Evolutionary conservation across 1,140 invertebrate species (phyloP).

Genomic region (Bombus confusus): DNA sequence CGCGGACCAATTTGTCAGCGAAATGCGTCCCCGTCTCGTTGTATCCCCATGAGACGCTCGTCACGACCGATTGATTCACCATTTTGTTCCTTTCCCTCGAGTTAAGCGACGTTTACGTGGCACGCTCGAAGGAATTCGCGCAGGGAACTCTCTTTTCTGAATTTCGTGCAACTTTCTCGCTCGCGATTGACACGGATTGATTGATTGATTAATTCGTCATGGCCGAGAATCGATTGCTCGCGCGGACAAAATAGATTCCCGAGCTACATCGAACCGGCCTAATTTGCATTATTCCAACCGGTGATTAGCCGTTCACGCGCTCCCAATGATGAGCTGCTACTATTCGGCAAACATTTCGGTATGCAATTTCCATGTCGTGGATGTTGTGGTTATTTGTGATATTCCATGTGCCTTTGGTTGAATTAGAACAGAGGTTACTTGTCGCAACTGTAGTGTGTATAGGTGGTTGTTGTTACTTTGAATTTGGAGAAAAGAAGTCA

Average conservation of each 20-base stretch:
- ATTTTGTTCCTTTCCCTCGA: constrained; percentile 4
- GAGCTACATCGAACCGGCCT: neutral
- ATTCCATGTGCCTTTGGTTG: neutral
- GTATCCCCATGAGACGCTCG: constrained; percentile 32
- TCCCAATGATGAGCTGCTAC: neutral
- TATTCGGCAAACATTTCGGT: constrained; percentile 26
- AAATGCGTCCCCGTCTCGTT: neutral
- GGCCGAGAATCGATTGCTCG: neutral
- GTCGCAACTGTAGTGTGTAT: neutral
- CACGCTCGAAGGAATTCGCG: neutral
- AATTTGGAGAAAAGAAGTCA: no score
- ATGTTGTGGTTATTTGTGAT: neutral
- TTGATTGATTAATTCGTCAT: constrained; percentile 24
- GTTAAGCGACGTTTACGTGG: constrained; percentile 26
- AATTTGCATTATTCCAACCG: constrained; percentile 30
- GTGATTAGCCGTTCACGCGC: constrained; percentile 27
- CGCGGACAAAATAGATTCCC: neutral
- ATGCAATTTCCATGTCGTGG: neutral
- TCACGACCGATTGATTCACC: constrained; percentile 34
- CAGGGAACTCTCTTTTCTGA: neutral
- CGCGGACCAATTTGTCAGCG: constrained; percentile 23
- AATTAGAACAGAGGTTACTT: neutral
- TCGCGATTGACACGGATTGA: neutral
- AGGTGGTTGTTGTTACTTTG: neutral
- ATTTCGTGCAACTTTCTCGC: neutral